phyloP scores from a whole-genome alignment of 37 sponge, comb jelly and placozoan species.

The Hormiphora californensis region DNA sequence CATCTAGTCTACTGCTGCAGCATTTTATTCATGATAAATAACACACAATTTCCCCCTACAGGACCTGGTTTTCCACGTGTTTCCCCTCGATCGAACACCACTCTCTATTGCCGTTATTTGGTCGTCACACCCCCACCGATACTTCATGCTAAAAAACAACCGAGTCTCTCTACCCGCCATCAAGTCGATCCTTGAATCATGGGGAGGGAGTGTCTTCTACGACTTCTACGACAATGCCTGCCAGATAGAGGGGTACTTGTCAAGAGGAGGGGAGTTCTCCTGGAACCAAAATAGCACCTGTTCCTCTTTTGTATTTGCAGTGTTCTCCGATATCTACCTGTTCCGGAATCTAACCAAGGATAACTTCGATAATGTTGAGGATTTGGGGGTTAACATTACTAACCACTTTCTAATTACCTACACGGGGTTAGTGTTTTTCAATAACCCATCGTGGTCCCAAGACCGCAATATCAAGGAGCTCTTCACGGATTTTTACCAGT shows the following conservation, averaged over 20 bases:
- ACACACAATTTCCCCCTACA: too few relatives aligned
- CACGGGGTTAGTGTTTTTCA: neutral
- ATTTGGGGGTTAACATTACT: neutral
- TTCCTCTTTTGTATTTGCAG: neutral
- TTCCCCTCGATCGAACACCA: neutral
- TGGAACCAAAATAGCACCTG: neutral
- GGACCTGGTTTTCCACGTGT: neutral
- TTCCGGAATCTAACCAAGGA: neutral
- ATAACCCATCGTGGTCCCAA: neutral
- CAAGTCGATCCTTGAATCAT: neutral
- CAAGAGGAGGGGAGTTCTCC: neutral
- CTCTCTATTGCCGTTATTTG: neutral
- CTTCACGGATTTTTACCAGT: neutral
- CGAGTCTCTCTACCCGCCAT: neutral
- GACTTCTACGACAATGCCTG: neutral
- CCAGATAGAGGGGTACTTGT: neutral
- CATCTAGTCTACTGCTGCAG: too few relatives aligned
- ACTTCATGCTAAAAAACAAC: neutral
- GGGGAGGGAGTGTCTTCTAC: neutral
- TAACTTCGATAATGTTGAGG: neutral
- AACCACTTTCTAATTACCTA: neutral
- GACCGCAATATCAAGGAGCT: neutral
- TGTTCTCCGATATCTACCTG: neutral
- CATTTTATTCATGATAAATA: too few relatives aligned
- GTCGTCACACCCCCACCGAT: neutral